phyloP scores from a whole-genome alignment of 2,888 invertebrate species.

The Ceriagrion tenellum region DNA sequence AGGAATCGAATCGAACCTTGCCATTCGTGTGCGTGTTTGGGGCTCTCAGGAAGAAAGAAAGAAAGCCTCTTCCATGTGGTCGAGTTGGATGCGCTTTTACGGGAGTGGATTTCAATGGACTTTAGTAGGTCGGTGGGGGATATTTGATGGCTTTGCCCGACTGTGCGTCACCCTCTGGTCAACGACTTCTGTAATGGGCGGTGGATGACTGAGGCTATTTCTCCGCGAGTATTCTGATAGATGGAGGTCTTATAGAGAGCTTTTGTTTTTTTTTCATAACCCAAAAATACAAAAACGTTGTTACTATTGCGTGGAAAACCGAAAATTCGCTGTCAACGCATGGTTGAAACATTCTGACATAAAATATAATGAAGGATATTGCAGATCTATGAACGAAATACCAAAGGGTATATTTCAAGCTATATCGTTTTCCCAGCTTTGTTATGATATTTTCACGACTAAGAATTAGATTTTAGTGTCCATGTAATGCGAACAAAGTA shows the following conservation, averaged over 20 bases:
- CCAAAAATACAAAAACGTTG: too few relatives aligned
- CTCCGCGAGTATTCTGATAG: background rate
- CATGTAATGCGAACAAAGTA: too few relatives aligned
- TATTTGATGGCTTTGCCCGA: background rate
- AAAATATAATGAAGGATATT: too few relatives aligned
- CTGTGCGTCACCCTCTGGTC: background rate
- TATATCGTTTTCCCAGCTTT: too few relatives aligned
- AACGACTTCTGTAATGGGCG: background rate
- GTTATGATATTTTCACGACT: too few relatives aligned
- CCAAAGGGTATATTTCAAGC: too few relatives aligned
- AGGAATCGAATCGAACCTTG: background rate
- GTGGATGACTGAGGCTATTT: background rate
- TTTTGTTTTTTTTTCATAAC: background rate
- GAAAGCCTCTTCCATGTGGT: background rate
- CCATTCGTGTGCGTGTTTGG: background rate
- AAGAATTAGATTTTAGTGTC: too few relatives aligned
- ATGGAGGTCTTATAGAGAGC: background rate
- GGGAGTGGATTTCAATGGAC: slow-evolving; percentile 12
- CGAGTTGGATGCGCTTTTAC: background rate
- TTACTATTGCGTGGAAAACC: too few relatives aligned
- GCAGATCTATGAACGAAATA: too few relatives aligned
- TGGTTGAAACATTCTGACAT: too few relatives aligned
- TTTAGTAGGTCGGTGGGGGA: background rate
- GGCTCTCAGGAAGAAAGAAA: background rate
- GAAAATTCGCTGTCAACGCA: too few relatives aligned